These are phyloP conservation scores for Dicerorhinus sumatrensis DNA, from an alignment of 2,113 vertebrate species.

Conservation along the genomic window DNA sequence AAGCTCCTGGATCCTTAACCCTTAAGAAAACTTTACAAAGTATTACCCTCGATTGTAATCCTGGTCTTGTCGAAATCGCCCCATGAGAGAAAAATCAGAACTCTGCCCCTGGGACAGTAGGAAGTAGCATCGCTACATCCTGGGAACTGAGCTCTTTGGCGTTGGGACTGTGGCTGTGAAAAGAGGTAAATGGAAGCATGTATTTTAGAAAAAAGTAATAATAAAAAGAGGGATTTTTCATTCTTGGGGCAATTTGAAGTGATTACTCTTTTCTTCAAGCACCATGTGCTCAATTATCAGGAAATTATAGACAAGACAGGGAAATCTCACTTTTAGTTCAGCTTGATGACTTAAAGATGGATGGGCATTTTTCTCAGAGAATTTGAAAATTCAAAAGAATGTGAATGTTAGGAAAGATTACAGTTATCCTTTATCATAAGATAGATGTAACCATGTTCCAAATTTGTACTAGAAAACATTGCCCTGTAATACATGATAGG, in stretches of 20 bases:
- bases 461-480: neutral
- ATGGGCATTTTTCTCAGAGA: neutral
- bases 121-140: neutral
- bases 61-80: neutral
- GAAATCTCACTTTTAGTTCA: neutral
- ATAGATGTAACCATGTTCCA: neutral
- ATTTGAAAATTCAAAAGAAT: neutral
- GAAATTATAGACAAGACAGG: neutral
- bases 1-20: neutral
- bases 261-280: neutral
- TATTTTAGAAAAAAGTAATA: neutral
- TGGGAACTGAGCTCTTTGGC: neutral
- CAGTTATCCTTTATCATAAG: neutral
- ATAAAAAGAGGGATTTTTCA: neutral
- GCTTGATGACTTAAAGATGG: neutral
- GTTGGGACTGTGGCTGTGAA: neutral
- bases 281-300: neutral
- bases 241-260: neutral
- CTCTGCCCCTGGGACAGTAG: neutral
- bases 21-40: neutral
- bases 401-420: neutral
- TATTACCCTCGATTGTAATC: neutral
- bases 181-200: neutral
- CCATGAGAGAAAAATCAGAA: neutral
- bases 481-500: neutral